phyloP scores from a whole-genome alignment of 2,888 invertebrate species.

The Pseudoips prasinana region DNA sequence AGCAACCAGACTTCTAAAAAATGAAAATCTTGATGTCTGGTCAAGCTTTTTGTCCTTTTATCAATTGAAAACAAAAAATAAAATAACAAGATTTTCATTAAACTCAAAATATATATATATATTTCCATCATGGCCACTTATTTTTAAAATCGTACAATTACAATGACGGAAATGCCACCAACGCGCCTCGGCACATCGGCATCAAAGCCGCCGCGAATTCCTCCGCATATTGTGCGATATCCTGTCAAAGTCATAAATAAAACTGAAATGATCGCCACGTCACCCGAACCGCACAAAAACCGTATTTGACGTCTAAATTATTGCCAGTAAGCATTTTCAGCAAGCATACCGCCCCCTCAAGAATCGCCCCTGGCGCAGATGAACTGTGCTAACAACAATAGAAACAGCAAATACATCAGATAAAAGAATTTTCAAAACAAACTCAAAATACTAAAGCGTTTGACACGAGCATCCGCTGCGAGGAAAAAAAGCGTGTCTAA shows the following conservation, averaged over 20 bases:
- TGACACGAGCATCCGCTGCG: slow-evolving; percentile 81
- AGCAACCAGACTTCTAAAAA: too few species aligned
- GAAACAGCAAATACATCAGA: slow-evolving; percentile 78
- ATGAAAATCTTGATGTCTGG: too few species aligned
- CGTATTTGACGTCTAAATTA: slow-evolving; percentile 82
- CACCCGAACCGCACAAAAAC: slow-evolving; percentile 62
- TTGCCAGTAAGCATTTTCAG: slow-evolving; percentile 71
- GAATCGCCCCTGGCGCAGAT: slow-evolving; percentile 72
- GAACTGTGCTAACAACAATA: slow-evolving; percentile 68
- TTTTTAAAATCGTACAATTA: slow-evolving; percentile 45
- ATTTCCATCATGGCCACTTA: too few species aligned
- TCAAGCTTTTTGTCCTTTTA: too few species aligned
- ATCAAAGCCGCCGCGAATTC: slow-evolving; percentile 72
- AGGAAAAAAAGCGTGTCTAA: slow-evolving; percentile 72
- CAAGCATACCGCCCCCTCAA: slow-evolving; percentile 67
- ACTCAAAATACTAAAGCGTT: slow-evolving; percentile 82
- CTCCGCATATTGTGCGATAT: slow-evolving; percentile 65
- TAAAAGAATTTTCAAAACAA: slow-evolving; percentile 83
- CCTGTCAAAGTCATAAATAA: slow-evolving; percentile 77
- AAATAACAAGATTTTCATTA: too few species aligned
- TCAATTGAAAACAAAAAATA: too few species aligned
- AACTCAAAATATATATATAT: too few species aligned
- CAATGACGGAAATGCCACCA: slow-evolving; percentile 77
- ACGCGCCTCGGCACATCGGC: slow-evolving; percentile 50
- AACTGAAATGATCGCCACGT: slow-evolving; percentile 71